Percentiles rank a stretch among this genome's conserved stretches.
These are phyloP conservation scores for Incurvaria masculella DNA, from an alignment of 2,888 invertebrate species.

Conservation along the genomic window DNA sequence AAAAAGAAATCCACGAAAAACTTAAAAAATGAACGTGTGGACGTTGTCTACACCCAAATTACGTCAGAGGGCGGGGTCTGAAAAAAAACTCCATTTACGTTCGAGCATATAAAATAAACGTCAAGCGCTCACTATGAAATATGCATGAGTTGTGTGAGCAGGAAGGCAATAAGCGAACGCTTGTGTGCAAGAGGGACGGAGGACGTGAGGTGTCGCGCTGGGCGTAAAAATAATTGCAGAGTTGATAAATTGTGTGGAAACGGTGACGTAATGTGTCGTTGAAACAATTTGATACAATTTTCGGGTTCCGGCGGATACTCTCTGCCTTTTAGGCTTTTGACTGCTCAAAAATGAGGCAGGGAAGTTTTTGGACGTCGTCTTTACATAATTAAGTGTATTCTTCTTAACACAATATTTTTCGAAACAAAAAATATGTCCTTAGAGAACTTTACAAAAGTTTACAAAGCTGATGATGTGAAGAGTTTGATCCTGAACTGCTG, in stretches of 20 bases:
- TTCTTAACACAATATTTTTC: too few relatives aligned
- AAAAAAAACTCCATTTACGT: neutral
- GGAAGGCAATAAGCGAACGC: neutral
- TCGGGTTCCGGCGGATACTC: conserved; percentile 18
- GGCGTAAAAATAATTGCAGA: conserved; percentile 45
- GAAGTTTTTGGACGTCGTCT: too few relatives aligned
- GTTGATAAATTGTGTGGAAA: conserved; percentile 47
- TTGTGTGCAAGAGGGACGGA: neutral
- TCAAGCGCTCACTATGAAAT: neutral
- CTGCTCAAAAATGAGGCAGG: neutral
- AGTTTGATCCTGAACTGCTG: too few relatives aligned
- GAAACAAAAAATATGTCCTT: too few relatives aligned
- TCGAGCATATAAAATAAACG: neutral
- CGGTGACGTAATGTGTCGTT: conserved; percentile 43
- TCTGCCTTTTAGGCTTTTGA: neutral
- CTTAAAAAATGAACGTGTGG: too few relatives aligned
- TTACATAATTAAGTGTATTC: too few relatives aligned
- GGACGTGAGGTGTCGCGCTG: too few relatives aligned
- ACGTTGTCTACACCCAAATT: neutral
- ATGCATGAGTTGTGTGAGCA: neutral
- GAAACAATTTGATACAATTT: conserved; percentile 56
- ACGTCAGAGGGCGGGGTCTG: neutral
- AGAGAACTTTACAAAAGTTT: too few relatives aligned
- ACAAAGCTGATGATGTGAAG: too few relatives aligned
- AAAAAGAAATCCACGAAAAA: too few relatives aligned